Conservation (phyloP, 2,797 vertebrate genomes). For the Gastrophryne carolinensis region DNA sequence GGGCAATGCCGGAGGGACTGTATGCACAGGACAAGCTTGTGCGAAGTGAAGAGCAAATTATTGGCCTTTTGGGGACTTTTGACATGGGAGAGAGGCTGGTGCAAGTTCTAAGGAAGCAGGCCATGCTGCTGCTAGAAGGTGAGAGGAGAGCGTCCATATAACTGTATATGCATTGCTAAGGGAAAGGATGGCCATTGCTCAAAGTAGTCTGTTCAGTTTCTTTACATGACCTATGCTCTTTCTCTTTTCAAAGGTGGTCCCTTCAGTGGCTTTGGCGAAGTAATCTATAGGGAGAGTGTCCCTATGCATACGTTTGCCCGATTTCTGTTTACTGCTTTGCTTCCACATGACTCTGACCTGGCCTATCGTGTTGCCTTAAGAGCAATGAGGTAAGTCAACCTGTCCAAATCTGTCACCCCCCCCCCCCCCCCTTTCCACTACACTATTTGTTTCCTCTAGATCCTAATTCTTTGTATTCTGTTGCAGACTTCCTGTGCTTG, state of each 20-base stretch:
- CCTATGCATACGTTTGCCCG: conserved; percentile 71
- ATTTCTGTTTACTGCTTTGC: conserved; percentile 65
- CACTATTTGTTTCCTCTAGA: neutral
- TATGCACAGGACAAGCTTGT: conserved; percentile 70
- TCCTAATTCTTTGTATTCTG: neutral
- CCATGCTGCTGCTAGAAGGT: conserved; percentile 65
- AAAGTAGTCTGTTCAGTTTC: too few species aligned
- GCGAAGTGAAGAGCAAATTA: conserved; percentile 66
- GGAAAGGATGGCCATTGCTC: neutral
- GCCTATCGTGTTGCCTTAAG: conserved; percentile 65
- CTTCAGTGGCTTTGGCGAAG: conserved; percentile 69
- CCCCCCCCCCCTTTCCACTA: too few species aligned
- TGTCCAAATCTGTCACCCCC: too few species aligned
- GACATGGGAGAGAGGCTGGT: conserved; percentile 65
- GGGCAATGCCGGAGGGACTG: conserved; percentile 64
- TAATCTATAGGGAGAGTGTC: conserved; percentile 67
- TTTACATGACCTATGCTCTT: neutral
- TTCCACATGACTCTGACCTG: conserved; percentile 66
- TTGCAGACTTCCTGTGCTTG: conserved; percentile 32
- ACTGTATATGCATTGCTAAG: neutral
- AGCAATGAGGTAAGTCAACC: conserved; percentile 63
- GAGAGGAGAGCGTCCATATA: neutral
- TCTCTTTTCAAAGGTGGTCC: conserved; percentile 61
- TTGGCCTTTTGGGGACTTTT: conserved; percentile 64
- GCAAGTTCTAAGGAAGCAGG: conserved; percentile 65